phyloP scores from a whole-genome alignment of 2,888 invertebrate genomes.

The Oscheius myriophilus region DNA sequence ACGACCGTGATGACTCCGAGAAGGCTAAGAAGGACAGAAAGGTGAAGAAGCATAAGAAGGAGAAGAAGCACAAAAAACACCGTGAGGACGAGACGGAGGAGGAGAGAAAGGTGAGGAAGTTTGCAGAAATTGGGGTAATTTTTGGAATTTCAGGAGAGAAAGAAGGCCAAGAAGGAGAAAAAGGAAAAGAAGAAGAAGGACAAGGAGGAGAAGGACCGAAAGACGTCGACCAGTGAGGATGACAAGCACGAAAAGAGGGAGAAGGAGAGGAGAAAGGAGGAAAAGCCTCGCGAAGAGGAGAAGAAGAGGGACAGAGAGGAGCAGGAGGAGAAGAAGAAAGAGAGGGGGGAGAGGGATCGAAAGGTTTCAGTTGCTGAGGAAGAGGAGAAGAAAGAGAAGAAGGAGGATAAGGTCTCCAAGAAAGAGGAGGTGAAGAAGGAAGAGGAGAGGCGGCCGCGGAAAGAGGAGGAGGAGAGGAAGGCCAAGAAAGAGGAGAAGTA shows the following conservation, averaged over 20 bases:
- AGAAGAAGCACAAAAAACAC: conserved; percentile 48
- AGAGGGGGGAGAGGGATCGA: conserved; percentile 1
- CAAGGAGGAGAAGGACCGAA: conserved; percentile 10
- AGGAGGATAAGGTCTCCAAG: conserved; percentile 17
- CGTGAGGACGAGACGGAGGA: conserved; percentile 22
- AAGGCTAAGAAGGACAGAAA: conserved; percentile 39
- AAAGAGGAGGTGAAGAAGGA: conserved; percentile 2
- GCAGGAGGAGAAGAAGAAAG: neutral
- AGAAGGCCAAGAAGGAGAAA: conserved; percentile 33
- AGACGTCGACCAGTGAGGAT: neutral
- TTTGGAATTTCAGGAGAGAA: conserved; percentile 20
- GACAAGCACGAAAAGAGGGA: conserved; percentile 6
- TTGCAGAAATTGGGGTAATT: neutral
- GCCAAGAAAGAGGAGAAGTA: conserved; percentile 13
- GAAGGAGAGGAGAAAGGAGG: neutral
- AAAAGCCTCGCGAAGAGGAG: neutral
- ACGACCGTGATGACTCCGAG: conserved; percentile 19
- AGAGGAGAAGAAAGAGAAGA: conserved; percentile 13
- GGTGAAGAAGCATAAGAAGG: conserved; percentile 48
- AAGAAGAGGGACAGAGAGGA: neutral
- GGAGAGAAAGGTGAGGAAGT: conserved; percentile 16
- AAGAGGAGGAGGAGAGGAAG: conserved; percentile 7
- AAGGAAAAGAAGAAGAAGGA: conserved; percentile 19
- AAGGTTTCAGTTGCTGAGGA: neutral
- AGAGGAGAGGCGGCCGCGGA: neutral